phyloP scores from a whole-genome alignment of 2,888 invertebrate species.

The Germaria angustata region DNA sequence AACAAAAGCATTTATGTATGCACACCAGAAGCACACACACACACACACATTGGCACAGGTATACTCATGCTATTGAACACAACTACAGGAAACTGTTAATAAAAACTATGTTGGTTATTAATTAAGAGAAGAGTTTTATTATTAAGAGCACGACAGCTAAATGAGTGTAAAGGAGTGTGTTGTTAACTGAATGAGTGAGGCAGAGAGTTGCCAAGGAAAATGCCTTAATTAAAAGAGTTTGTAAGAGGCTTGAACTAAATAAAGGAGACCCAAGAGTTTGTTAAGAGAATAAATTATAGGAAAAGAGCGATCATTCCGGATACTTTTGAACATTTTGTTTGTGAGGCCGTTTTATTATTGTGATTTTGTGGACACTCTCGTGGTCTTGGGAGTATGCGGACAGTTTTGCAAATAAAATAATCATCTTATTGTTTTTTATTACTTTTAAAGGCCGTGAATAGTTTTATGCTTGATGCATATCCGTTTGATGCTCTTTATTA shows the following conservation, averaged over 20 bases:
- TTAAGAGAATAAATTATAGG: not conserved
- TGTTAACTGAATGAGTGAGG: not conserved
- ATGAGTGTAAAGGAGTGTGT: slow-evolving; percentile 9
- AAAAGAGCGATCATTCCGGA: not conserved
- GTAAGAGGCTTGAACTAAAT: not conserved
- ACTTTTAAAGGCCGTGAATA: slow-evolving; percentile 37
- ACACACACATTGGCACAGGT: not conserved
- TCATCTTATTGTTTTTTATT: slow-evolving; percentile 15
- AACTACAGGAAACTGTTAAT: not conserved
- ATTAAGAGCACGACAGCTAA: not conserved
- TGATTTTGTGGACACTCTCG: not conserved
- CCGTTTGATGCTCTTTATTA: slow-evolving; percentile 10
- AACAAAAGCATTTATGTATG: slow-evolving; percentile 6
- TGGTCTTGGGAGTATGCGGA: slow-evolving; percentile 45
- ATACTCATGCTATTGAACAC: not conserved
- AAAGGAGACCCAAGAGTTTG: not conserved
- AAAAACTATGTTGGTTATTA: not conserved
- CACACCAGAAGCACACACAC: not conserved
- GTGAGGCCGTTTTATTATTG: not conserved
- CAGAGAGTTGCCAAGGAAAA: not conserved
- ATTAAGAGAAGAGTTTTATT: not conserved
- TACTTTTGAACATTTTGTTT: not conserved
- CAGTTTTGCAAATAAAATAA: slow-evolving; percentile 50
- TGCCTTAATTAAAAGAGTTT: not conserved
- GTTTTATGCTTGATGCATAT: slow-evolving; percentile 32